Percentiles rank a stretch among this genome's conserved stretches.
phyloP scores from a whole-genome alignment of 2,888 invertebrate genomes.

The Lepidochitona cinerea region DNA sequence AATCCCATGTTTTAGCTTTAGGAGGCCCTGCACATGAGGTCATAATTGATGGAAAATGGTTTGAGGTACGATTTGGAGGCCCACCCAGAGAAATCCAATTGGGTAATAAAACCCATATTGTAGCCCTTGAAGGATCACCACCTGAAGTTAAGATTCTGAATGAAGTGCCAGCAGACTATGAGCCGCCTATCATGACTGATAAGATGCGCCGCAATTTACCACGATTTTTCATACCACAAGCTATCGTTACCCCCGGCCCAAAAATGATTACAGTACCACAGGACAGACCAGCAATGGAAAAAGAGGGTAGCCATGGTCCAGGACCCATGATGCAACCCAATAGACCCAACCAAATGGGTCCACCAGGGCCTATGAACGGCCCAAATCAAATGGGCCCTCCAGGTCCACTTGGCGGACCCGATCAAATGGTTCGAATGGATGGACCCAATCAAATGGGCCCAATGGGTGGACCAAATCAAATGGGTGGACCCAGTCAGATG shows the following conservation, averaged over 20 bases:
- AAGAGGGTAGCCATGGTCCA: neutral
- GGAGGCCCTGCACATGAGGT: conserved; percentile 71
- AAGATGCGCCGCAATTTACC: neutral
- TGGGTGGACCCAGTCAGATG: too few relatives aligned
- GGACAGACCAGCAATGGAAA: neutral
- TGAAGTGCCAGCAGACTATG: conserved; percentile 33
- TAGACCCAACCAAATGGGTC: neutral
- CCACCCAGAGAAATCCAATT: conserved; percentile 86
- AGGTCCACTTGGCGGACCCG: neutral
- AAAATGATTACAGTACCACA: neutral
- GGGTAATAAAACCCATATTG: conserved; percentile 81
- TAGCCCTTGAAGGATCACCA: conserved; percentile 87
- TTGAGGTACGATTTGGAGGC: conserved; percentile 92
- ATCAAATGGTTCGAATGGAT: neutral
- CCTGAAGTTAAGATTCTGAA: conserved; percentile 90
- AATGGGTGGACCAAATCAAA: neutral
- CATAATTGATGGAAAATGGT: conserved; percentile 68
- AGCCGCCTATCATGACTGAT: neutral
- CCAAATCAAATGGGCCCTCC: conserved; percentile 11
- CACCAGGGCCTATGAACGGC: conserved; percentile 9
- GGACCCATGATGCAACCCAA: conserved; percentile 7
- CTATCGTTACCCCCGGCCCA: neutral
- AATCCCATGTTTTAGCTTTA: conserved; percentile 62
- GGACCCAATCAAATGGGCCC: neutral
- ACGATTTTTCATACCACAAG: neutral